Evolutionary conservation across 2,797 vertebrate species (phyloP).

Genomic region (Tokudaia tokunoshimensis): DNA sequence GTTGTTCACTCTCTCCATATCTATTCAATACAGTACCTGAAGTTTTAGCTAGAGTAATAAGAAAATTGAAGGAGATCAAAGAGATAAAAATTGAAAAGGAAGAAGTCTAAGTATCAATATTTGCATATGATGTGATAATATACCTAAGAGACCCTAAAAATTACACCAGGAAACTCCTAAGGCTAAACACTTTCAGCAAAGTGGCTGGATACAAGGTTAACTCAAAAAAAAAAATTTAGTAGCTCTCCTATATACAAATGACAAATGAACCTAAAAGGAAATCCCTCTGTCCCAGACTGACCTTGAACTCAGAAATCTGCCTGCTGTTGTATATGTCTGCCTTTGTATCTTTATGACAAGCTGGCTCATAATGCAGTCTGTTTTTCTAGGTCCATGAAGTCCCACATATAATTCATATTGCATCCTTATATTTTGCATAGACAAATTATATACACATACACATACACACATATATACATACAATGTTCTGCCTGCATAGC

Average conservation of each 20-base stretch:
- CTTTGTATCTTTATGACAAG: not conserved
- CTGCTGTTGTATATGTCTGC: not conserved
- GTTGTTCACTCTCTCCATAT: not conserved
- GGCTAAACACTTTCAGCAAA: not conserved
- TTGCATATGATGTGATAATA: not conserved
- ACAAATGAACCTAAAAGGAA: not conserved
- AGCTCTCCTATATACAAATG: not conserved
- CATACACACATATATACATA: too few species aligned
- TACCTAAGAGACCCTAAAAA: not conserved
- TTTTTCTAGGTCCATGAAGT: not conserved
- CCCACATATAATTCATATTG: not conserved
- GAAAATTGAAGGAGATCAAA: not conserved
- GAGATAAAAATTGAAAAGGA: not conserved
- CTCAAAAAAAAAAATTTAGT: not conserved
- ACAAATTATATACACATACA: not conserved
- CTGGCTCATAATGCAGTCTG: not conserved
- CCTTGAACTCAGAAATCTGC: not conserved
- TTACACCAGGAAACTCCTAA: not conserved
- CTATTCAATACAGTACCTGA: not conserved
- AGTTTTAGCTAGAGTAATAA: not conserved
- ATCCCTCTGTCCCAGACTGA: not conserved
- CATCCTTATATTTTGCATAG: not conserved
- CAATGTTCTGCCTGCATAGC: not conserved
- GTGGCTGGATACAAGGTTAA: too few species aligned
- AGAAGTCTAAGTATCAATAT: not conserved